Evolutionary conservation across 2,888 invertebrate species (phyloP).

Genomic region (Lepidochrysops patricia): DNA sequence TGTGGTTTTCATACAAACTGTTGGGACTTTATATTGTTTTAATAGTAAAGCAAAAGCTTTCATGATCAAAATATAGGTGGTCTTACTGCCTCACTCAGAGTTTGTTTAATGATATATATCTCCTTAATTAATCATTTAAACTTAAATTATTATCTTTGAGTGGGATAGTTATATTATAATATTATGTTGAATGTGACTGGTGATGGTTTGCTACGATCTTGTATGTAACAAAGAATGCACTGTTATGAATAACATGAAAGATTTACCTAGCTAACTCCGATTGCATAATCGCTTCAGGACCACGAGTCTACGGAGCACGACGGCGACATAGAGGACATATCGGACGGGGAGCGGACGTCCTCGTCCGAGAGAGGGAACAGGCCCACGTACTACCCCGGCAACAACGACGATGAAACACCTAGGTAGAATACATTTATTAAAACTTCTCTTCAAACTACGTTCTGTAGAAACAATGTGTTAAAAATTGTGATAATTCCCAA

Average conservation of each 20-base stretch:
- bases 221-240: not conserved
- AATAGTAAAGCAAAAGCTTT: too few relatives aligned
- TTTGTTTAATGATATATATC: too few relatives aligned
- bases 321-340: conserved; percentile 90
- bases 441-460: too few relatives aligned
- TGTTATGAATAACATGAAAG: not conserved
- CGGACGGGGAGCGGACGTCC: conserved; percentile 85
- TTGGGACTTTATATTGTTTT: too few relatives aligned
- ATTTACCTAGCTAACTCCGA: not conserved
- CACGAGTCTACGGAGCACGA: conserved; percentile 88
- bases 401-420: conserved; percentile 73
- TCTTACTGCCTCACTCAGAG: too few relatives aligned
- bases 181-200: not conserved
- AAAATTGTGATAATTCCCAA: too few relatives aligned
- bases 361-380: conserved; percentile 78
- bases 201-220: not conserved
- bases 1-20: too few relatives aligned
- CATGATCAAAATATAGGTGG: too few relatives aligned
- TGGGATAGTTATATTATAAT: too few relatives aligned
- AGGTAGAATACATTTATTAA: conserved; percentile 41
- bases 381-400: conserved; percentile 83
- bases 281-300: conserved; percentile 41
- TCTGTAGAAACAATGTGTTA: too few relatives aligned
- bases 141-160: too few relatives aligned
- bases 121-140: too few relatives aligned